Percentiles rank a stretch among this genome's conserved stretches.
Evolutionary conservation across 2,888 invertebrate genomes (phyloP).

Genomic region (Cyclophora albipunctata): DNA sequence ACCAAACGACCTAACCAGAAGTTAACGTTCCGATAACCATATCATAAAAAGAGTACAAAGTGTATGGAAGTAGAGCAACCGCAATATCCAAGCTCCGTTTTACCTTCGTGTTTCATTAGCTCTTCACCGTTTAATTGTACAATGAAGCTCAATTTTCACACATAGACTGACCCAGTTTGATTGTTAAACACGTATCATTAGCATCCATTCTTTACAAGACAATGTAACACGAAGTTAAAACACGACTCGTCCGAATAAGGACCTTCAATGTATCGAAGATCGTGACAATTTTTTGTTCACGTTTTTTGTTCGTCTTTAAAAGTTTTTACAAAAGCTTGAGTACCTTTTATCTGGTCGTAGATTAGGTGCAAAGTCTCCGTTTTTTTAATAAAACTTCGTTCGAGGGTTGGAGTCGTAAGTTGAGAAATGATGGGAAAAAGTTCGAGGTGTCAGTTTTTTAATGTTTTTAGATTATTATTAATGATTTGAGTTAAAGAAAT

Average conservation of each 20-base stretch:
- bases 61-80: not conserved
- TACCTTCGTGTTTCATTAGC: constrained; percentile 6
- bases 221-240: constrained; percentile 20
- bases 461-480: not conserved
- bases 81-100: constrained; percentile 4
- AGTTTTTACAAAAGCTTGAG: constrained; percentile 16
- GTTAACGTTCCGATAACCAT: constrained; percentile 1
- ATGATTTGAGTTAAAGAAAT: not conserved
- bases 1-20: not conserved
- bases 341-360: constrained; percentile 54
- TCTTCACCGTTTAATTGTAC: constrained; percentile 2
- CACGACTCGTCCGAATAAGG: constrained; percentile 20
- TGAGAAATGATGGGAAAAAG: constrained; percentile 25
- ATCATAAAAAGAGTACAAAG: no score
- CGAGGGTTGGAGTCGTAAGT: constrained; percentile 24
- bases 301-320: constrained; percentile 41
- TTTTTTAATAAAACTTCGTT: constrained; percentile 33
- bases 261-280: constrained; percentile 17
- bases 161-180: constrained; percentile 22
- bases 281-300: constrained; percentile 23
- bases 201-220: constrained; percentile 19
- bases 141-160: constrained; percentile 24
- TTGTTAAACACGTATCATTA: constrained; percentile 19
- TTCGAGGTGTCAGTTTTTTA: constrained; percentile 25
- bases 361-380: constrained; percentile 53